Evolutionary conservation across 2,888 invertebrate species (phyloP).

Genomic region (Drosophila neotestacea): DNA sequence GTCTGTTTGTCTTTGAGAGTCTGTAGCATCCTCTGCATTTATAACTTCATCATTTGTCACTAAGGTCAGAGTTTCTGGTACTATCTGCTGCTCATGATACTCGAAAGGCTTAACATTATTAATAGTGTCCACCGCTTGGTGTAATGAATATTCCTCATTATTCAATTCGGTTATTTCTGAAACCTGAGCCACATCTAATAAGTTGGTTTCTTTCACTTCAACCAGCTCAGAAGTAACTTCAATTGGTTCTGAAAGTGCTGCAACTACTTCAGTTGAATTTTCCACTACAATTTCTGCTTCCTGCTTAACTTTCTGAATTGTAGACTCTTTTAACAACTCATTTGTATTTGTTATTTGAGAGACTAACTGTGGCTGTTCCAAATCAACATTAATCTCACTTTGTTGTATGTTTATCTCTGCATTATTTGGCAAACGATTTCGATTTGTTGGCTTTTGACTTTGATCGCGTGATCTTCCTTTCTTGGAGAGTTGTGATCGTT

Average conservation of each 20-base stretch:
- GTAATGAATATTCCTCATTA: neutral
- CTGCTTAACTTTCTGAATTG: neutral
- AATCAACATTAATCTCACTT: neutral
- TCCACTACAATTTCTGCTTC: neutral
- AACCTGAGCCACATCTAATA: neutral
- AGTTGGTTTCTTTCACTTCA: neutral
- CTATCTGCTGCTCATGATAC: neutral
- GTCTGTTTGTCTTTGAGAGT: neutral
- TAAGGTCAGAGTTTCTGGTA: neutral
- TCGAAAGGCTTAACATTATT: neutral
- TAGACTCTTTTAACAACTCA: neutral
- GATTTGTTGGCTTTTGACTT: slow-evolving; percentile 61
- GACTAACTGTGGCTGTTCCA: neutral
- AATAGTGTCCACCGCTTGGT: neutral
- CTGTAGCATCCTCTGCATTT: neutral
- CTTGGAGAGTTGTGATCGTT: slow-evolving; percentile 53
- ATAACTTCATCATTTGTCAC: neutral
- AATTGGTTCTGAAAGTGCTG: neutral
- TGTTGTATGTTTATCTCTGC: neutral
- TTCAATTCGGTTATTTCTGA: neutral
- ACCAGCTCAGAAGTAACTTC: neutral
- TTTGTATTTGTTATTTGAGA: neutral
- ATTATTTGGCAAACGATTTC: slow-evolving; percentile 34
- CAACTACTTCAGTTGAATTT: neutral
- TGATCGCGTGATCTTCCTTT: slow-evolving; percentile 55